Conservation (phyloP, 2,797 vertebrate genomes). For the Tokudaia tokunoshimensis region DNA sequence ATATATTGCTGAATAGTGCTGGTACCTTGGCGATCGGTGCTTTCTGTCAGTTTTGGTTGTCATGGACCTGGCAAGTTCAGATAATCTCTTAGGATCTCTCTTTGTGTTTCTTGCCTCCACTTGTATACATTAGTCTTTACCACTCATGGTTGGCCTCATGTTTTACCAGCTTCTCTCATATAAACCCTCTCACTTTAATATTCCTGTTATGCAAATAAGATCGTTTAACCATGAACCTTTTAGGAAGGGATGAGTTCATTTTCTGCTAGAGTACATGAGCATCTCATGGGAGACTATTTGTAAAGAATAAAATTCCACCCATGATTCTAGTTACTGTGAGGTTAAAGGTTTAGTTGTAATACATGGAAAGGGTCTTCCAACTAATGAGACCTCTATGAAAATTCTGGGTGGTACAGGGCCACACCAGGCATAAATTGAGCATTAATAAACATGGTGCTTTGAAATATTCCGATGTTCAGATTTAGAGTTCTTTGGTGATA, state of each 20-base stretch:
- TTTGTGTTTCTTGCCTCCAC: background rate
- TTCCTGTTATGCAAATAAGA: background rate
- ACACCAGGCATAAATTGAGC: background rate
- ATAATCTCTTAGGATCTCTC: background rate
- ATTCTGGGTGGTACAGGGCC: background rate
- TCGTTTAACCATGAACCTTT: background rate
- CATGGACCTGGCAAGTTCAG: background rate
- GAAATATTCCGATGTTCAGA: background rate
- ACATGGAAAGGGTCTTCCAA: background rate
- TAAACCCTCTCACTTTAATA: background rate
- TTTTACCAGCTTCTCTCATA: background rate
- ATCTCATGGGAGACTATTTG: background rate
- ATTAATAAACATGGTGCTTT: background rate
- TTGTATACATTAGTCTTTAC: background rate
- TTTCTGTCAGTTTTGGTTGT: background rate
- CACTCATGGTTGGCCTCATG: background rate
- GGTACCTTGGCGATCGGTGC: background rate
- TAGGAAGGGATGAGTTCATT: background rate
- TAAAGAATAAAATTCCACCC: background rate
- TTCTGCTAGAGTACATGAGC: background rate
- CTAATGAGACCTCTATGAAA: background rate
- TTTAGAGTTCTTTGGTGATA: background rate
- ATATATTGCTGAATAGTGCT: background rate
- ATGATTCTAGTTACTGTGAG: background rate
- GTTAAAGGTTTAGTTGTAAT: background rate